These are phyloP conservation scores for Hyppa rectilinea DNA, from an alignment of 2,888 invertebrate genomes.

Conservation along the genomic window DNA sequence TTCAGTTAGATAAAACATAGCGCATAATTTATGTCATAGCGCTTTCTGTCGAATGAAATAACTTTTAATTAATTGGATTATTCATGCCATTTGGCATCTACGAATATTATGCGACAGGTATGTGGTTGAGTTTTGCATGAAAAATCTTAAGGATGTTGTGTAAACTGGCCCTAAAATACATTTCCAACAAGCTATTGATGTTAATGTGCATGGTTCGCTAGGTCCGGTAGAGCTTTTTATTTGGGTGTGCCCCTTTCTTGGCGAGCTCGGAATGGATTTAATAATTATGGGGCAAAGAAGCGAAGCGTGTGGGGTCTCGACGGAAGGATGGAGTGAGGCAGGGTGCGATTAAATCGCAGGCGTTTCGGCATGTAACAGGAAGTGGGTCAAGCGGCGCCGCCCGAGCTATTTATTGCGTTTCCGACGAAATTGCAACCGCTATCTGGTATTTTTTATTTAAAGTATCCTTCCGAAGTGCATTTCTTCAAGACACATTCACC, in stretches of 20 bases:
- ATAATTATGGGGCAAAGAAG: conserved; percentile 88
- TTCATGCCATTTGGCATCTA: conserved; percentile 7
- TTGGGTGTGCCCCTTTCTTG: conserved; percentile 81
- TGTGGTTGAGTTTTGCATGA: conserved; percentile 12
- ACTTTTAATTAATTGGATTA: conserved; percentile 6
- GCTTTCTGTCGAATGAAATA: not conserved
- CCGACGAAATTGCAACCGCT: conserved; percentile 86
- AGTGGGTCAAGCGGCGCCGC: conserved; percentile 89
- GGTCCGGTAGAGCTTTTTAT: conserved; percentile 69
- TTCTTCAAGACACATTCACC: conserved; percentile 39
- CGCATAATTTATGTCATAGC: conserved; percentile 1
- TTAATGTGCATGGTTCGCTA: conserved; percentile 67
- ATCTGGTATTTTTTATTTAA: conserved; percentile 74
- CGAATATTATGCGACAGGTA: conserved; percentile 11
- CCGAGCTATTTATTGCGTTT: conserved; percentile 89
- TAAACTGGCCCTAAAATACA: conserved; percentile 51
- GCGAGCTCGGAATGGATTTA: conserved; percentile 84
- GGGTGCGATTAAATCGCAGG: conserved; percentile 88
- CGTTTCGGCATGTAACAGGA: conserved; percentile 90
- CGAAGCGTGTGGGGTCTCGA: conserved; percentile 85
- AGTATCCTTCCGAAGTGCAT: conserved; percentile 61
- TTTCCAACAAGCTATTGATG: conserved; percentile 59
- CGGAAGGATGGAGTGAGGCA: conserved; percentile 86
- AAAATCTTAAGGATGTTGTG: conserved; percentile 43
- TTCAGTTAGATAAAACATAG: conserved; percentile 10